These are phyloP conservation scores for Paraescarpia echinospica DNA, from an alignment of 1,140 invertebrate species.

Conservation along the genomic window DNA sequence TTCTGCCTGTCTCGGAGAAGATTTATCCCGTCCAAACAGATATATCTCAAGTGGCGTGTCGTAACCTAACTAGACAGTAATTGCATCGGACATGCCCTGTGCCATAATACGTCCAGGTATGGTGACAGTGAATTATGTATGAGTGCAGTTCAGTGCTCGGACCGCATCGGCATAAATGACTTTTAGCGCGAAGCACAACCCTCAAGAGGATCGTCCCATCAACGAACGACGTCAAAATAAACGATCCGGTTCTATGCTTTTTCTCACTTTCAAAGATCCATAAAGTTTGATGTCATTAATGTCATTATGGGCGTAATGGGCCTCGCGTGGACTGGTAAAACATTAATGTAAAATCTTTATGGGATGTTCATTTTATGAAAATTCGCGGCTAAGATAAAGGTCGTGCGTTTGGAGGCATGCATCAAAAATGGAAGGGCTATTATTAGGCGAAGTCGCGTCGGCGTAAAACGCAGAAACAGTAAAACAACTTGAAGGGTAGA, in stretches of 20 bases:
- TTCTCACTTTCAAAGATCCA: neutral
- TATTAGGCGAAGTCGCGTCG: neutral
- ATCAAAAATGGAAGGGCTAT: neutral
- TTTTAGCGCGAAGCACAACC: neutral
- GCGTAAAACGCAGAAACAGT: neutral
- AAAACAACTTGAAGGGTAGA: neutral
- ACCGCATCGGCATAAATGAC: neutral
- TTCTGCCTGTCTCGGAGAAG: neutral
- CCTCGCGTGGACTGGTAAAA: neutral
- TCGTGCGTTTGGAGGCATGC: neutral
- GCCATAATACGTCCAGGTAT: neutral
- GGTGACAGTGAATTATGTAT: neutral
- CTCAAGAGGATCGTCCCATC: neutral
- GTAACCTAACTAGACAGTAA: neutral
- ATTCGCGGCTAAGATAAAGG: neutral
- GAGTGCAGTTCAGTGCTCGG: neutral
- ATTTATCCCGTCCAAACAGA: neutral
- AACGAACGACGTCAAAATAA: neutral
- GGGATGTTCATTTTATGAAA: neutral
- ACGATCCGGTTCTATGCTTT: neutral
- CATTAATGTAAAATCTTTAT: neutral
- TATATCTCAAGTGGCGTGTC: neutral
- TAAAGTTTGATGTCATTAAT: neutral
- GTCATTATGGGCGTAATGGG: neutral
- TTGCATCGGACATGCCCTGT: neutral